Base-by-base conservation (phyloP, 2,113 vertebrate genomes). In the Excalfactoria chinensis region DNA sequence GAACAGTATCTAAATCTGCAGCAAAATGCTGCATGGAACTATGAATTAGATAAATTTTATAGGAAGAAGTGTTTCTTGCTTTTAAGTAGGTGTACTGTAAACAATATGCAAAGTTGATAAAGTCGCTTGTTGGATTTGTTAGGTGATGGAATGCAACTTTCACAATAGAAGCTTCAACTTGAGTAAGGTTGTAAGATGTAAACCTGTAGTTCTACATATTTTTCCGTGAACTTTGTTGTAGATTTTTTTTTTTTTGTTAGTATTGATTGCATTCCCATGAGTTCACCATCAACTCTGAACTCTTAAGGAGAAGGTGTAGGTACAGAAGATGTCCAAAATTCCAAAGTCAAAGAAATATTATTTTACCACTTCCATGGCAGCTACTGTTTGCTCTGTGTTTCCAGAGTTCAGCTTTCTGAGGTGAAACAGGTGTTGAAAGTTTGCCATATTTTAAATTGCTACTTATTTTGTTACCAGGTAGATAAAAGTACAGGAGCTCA, bases 1-100 rank as follows among this genome's bases (percentile, higher is more conserved):
- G 86, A 84, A n/a, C 21, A 44, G 5, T 49, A n/a, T 81, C 81
- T 88, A 86, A 64, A 68, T 64, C 82, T 43, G 9, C 25, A 74
- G 43, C 19, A 84, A 78, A 94, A 82, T 30, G 55, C 25, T 84
- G 40, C 1, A 1, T 60, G 43, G n/a, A 43, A 81, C 19, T 74
- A 19, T 48, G 60, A 74, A 70, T 74, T 59, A 34, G 0, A 0
- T 44, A 32, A 40, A 3, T 18, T 64, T 3, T 46, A 51, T 56
- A 48, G 41, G 22, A 68, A 44, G 28, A 37, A 78, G 41, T 64
- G 43, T 81, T 84, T 81, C 17, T 84, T 68, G 19, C 2, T 78
- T 94, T 83, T 49, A 43, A 51, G 43, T 51, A 44, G 0, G 0
- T 46, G 26, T 15, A 34, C 43, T 67, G 91, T 75, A 71, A 81